Evolutionary conservation across 2,888 invertebrate genomes (phyloP), one percentile per base, ranked within the genome.

Genomic region (Hydraecia micacea): DNA sequence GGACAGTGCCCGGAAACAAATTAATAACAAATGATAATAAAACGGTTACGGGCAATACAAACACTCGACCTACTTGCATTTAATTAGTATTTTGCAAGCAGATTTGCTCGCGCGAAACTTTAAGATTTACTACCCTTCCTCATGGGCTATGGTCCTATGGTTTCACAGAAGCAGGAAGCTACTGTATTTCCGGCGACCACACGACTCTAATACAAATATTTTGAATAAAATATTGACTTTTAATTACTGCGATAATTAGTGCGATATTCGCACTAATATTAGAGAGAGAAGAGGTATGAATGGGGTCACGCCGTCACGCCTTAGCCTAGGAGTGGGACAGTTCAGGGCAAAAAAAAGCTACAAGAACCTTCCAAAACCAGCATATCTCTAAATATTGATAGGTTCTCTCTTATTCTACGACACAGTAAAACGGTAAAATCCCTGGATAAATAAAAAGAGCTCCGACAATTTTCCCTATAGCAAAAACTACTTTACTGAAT

Each of bases 21-120:
- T 76, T 76, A 82, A 86, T 86, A 85, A 86, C 76, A 86, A 85
- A 86, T 84, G 86, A 86, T 88, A 77, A 73, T 81, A 80, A 73
- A 74, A 78, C 36, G 49, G 63, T 77, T 86, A 81, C 74, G 68
- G 52, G 25, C 67, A 72, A 69, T 62, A 75, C 73, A 63, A 76
- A 63, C 75, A 32, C 42, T n/a, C 62, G 74, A 77, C 85, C 82
- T 73, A 79, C 69, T 85, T 85, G 74, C 79, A 85, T 85, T 82
- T 85, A 81, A 85, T 82, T 85, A 79, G 65, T 73, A 79, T 81
- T 85, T 79, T 63, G 73, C 75, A 46, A 70, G 55, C 77, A 80
- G 69, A 80, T 80, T 75, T 74, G 52, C 65, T 68, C 69, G 58
- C 71, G 62, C 46, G 60, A 74, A 85, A 77, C 71, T 80, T 77